Conservation (phyloP, 2,888 invertebrate genomes). For the Himalopsyche anomala region DNA sequence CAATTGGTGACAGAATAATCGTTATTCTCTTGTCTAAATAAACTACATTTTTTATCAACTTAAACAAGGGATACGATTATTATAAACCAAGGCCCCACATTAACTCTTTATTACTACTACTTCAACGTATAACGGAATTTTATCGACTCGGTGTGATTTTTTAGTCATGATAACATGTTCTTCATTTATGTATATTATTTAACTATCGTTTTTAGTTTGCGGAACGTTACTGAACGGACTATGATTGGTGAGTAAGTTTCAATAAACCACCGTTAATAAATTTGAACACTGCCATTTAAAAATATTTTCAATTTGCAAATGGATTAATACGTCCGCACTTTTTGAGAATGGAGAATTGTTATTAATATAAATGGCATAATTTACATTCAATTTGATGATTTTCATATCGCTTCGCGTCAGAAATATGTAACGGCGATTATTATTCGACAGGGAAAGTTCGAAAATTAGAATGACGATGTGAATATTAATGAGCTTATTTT, state of each 20-base stretch:
- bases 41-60: neutral
- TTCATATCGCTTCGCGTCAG: neutral
- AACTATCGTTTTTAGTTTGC: neutral
- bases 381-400: conserved; percentile 12
- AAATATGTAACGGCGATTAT: neutral
- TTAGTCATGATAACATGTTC: neutral
- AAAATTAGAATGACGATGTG: conserved; percentile 17
- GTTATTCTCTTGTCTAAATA: too few species aligned
- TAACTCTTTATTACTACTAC: neutral
- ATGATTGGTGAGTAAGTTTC: neutral
- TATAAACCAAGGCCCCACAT: neutral
- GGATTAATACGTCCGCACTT: neutral
- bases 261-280: neutral
- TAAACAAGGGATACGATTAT: neutral
- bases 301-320: conserved; percentile 23
- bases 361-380: neutral
- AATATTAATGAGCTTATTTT: neutral
- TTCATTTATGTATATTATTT: neutral
- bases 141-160: neutral
- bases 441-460: conserved; percentile 17
- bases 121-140: neutral
- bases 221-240: conserved; percentile 23
- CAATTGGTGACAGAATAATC: too few species aligned
- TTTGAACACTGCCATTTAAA: neutral
- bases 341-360: neutral